phyloP scores from a whole-genome alignment of 2,888 invertebrate genomes.

The Patella ulyssiponensis region DNA sequence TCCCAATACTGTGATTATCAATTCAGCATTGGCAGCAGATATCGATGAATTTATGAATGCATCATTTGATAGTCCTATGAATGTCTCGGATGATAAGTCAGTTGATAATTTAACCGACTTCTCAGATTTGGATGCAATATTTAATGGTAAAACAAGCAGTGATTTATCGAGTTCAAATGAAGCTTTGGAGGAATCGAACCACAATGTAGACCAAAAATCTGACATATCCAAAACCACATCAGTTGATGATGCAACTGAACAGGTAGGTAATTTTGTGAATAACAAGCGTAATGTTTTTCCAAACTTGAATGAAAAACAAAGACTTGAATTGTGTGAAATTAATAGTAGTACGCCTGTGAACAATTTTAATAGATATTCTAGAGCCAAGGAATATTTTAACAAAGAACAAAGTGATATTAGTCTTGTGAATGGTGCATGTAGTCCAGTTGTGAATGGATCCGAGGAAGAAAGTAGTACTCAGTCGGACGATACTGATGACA shows the following conservation, averaged over 20 bases:
- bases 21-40: neutral
- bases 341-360: constrained; percentile 9
- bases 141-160: neutral
- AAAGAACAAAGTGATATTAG: constrained; percentile 5
- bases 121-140: neutral
- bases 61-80: neutral
- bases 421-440: constrained; percentile 1
- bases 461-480: constrained; percentile 16
- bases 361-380: neutral
- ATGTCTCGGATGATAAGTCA: neutral
- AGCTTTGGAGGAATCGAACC: neutral
- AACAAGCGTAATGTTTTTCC: neutral
- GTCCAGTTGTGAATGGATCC: neutral
- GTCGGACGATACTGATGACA: constrained; percentile 17
- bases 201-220: neutral
- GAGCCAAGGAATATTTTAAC: neutral
- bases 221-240: neutral
- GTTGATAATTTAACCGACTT: neutral
- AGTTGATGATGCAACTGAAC: neutral
- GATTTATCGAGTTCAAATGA: neutral
- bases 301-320: constrained; percentile 1
- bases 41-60: constrained; percentile 1
- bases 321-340: neutral
- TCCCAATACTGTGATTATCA: neutral
- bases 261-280: constrained; percentile 3